Base-by-base conservation (phyloP, 2,113 vertebrate species). In the Anarhynchus alexandrinus region DNA sequence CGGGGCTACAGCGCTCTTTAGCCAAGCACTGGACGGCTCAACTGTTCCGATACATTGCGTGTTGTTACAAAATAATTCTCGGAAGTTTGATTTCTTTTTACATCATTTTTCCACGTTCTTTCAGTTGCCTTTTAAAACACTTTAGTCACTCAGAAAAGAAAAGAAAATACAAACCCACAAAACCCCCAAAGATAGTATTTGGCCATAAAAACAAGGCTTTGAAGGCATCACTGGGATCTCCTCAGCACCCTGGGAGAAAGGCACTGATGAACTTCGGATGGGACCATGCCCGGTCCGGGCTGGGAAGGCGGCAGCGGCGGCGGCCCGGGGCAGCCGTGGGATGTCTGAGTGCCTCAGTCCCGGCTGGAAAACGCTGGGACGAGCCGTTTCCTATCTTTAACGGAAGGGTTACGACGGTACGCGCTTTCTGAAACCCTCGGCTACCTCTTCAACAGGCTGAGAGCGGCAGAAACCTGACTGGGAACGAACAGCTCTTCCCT, bases 261-360 rank as follows among this genome's bases (percentile, higher is more conserved):
- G 52, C 45, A 30, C n/a, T 0, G 42, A 5, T 14, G 62, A 9
- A 6, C 49, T 47, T 55, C 6, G 38, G 27, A 16, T 15, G 70
- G 70, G 42, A 71, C n/a, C 25, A 25, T 15, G 42, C 16, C 7
- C 47, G 27, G 27, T 8, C 14, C 4, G 12, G 61, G 16, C 57
- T 32, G 82, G 43, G 19, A 29, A 32, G 51, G 55, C 2, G 2
- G 26, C 5, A 14, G 38, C 16, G 43, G 21, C 65, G 21, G 49
- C 9, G 38, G 36, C 6, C 9, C 1, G 2, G 20, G 20, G 66
- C 2, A 25, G 6, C 30, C 7, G 45, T 2, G 0, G 1, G 2
- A 7, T 1, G 38, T 6, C 66, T 20, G 4, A 10, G n/a, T 16
- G 74, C 83, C 59, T 29, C 71, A 12, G 45, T 10, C 20, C 51